Conservation (phyloP, 2,888 invertebrate genomes). For the Amaurobius ferox region DNA sequence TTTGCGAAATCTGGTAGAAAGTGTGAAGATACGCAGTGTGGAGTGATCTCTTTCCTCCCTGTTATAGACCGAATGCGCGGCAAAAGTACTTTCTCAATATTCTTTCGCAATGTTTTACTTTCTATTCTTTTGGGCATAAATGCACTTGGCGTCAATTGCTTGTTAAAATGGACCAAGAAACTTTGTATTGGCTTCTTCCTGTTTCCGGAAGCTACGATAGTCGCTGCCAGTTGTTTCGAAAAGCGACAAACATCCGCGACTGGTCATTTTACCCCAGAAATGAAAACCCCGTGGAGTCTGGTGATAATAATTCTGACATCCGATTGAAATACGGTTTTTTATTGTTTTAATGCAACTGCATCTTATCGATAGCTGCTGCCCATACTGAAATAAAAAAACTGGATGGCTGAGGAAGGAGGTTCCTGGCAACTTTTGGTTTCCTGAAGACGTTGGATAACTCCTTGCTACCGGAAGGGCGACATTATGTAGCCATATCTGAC, state of each 20-base stretch:
- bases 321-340: conserved; percentile 63
- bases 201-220: conserved; percentile 68
- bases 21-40: too few species aligned
- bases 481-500: too few species aligned
- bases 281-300: conserved; percentile 63
- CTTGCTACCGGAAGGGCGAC: conserved; percentile 7
- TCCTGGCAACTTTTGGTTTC: conserved; percentile 49
- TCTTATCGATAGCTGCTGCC: conserved; percentile 63
- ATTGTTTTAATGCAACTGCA: conserved; percentile 62
- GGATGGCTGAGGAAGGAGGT: conserved; percentile 41
- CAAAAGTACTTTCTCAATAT: too few species aligned
- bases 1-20: too few species aligned
- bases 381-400: conserved; percentile 62
- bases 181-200: conserved; percentile 71
- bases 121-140: neutral
- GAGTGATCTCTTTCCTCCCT: too few species aligned
- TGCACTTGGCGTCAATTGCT: conserved; percentile 14
- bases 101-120: neutral
- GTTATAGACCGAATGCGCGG: too few species aligned
- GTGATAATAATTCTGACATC: conserved; percentile 63
- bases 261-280: conserved; percentile 63
- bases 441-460: conserved; percentile 21
- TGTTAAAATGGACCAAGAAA: conserved; percentile 57
- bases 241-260: conserved; percentile 68
- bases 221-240: conserved; percentile 30